phyloP scores from a whole-genome alignment of 1,140 invertebrate species.

The Zelostemma sp. region DNA sequence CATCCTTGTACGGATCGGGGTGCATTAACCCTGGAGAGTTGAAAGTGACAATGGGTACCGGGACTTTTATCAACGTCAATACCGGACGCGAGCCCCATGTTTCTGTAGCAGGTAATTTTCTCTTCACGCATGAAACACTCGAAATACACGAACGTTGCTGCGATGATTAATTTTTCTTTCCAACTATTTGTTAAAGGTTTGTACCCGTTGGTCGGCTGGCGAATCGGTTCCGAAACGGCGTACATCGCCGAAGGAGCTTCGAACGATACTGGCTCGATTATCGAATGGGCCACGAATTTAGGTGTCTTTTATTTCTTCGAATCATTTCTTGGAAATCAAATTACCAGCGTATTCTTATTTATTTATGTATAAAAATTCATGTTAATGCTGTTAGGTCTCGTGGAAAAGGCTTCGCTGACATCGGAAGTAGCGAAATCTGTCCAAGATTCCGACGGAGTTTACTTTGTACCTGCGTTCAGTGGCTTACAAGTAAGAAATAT shows the following conservation, averaged over 20 bases:
- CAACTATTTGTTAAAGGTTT: no score
- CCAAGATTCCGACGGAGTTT: constrained; percentile 82
- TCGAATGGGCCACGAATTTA: constrained; percentile 86
- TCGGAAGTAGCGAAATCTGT: constrained; percentile 80
- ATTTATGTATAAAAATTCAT: constrained; percentile 11
- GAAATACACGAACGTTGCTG: no score
- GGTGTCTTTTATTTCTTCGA: no score
- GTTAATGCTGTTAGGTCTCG: constrained; percentile 73
- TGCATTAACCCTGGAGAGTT: constrained; percentile 86
- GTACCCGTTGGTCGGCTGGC: constrained; percentile 94
- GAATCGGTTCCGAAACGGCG: constrained; percentile 76
- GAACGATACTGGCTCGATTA: constrained; percentile 88
- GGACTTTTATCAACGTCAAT: constrained; percentile 92
- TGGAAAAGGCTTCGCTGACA: constrained; percentile 78
- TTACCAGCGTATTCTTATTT: no score
- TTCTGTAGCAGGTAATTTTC: constrained; percentile 76
- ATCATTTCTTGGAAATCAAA: no score
- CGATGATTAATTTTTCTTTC: no score
- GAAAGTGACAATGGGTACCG: constrained; percentile 95
- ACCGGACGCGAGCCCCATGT: constrained; percentile 84
- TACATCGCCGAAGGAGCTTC: constrained; percentile 89
- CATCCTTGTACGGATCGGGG: constrained; percentile 92
- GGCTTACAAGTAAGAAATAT: constrained; percentile 81
- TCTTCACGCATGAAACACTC: no score
- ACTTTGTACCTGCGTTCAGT: constrained; percentile 92